phyloP scores from a whole-genome alignment of 2,797 vertebrate species.

The Tinamus major region DNA sequence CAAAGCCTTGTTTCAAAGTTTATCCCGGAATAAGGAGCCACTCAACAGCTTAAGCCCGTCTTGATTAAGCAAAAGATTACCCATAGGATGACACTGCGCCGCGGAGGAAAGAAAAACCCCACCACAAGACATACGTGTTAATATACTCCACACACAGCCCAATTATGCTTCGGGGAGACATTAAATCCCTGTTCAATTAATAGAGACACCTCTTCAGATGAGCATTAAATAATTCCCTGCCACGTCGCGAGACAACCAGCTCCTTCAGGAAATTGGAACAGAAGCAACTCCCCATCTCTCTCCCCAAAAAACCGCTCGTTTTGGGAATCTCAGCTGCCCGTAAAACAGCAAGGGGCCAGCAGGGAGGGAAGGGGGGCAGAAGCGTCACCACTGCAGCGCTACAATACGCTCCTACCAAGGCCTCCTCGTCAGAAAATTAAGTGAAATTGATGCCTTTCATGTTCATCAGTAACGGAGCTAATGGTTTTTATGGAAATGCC shows the following conservation, averaged over 20 bases:
- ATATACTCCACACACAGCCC: not conserved
- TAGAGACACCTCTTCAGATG: constrained; percentile 35
- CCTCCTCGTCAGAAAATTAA: constrained; percentile 54
- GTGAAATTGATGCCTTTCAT: constrained; percentile 43
- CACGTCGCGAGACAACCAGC: not conserved
- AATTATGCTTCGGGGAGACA: constrained; percentile 49
- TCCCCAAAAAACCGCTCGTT: not conserved
- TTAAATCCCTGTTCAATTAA: constrained; percentile 57
- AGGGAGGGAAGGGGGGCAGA: not conserved
- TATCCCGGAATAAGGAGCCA: not conserved
- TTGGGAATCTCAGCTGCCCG: not conserved
- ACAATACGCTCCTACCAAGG: not conserved
- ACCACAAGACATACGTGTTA: not conserved
- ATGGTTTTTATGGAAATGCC: constrained; percentile 70
- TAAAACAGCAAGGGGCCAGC: not conserved
- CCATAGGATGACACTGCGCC: rapidly evolving
- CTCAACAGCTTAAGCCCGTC: not conserved
- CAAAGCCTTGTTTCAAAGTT: not conserved
- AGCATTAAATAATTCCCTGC: constrained; percentile 56
- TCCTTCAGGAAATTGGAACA: not conserved
- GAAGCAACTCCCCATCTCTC: not conserved
- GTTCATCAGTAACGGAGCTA: constrained; percentile 67
- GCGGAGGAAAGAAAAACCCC: not conserved
- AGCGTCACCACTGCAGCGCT: not conserved
- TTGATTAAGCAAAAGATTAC: constrained; percentile 25